Evolutionary conservation across 2,888 invertebrate genomes (phyloP).

Genomic region (Margaritifera margaritifera): DNA sequence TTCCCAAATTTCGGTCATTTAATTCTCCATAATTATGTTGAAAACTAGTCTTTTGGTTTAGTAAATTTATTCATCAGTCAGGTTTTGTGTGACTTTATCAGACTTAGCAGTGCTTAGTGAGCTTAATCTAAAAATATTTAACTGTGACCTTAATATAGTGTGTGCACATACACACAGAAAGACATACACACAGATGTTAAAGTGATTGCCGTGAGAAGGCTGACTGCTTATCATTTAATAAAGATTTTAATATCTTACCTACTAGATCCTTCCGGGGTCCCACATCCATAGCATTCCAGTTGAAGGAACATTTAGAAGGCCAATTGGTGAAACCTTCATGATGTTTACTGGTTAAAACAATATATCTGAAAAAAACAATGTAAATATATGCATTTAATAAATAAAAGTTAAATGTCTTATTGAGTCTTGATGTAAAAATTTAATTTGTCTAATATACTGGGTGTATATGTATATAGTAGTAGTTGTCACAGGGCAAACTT

Average conservation of each 20-base stretch:
- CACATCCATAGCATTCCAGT: slow-evolving; percentile 87
- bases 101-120: too few species aligned
- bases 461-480: background rate
- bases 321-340: slow-evolving; percentile 90
- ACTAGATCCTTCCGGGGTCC: slow-evolving; percentile 86
- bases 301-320: slow-evolving; percentile 86
- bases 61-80: too few species aligned
- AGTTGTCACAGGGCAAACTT: background rate
- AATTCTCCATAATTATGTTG: too few species aligned
- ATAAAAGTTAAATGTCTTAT: background rate
- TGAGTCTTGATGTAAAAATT: background rate
- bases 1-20: too few species aligned
- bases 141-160: too few species aligned
- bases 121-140: too few species aligned
- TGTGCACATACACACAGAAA: too few species aligned
- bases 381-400: slow-evolving; percentile 1
- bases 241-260: slow-evolving; percentile 72
- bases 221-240: too few species aligned
- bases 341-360: slow-evolving; percentile 90
- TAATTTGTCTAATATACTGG: background rate
- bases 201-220: too few species aligned
- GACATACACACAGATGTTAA: too few species aligned
- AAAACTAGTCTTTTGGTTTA: too few species aligned
- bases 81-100: too few species aligned
- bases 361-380: slow-evolving; percentile 77